phyloP scores from a whole-genome alignment of 2,888 invertebrate genomes.

The Taenaris catops region DNA sequence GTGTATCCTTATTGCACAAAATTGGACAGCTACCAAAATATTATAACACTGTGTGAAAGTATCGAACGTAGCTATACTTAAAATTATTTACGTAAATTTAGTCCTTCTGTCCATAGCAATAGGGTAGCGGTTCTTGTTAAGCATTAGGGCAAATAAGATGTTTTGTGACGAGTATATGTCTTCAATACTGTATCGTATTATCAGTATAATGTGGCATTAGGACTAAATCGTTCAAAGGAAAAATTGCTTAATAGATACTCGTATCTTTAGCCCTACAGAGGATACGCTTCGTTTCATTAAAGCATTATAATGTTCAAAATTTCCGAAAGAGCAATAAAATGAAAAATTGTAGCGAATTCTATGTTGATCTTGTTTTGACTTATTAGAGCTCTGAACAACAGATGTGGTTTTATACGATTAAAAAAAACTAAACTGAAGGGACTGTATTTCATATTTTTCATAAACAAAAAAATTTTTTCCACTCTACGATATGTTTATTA shows the following conservation, averaged over 20 bases:
- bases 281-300: too few relatives aligned
- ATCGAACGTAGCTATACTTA: slow-evolving; percentile 68
- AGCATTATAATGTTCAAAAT: too few relatives aligned
- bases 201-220: slow-evolving; percentile 66
- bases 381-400: too few relatives aligned
- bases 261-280: too few relatives aligned
- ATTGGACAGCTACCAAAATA: slow-evolving; percentile 36
- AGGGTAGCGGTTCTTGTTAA: not conserved
- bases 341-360: too few relatives aligned
- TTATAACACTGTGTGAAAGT: slow-evolving; percentile 64
- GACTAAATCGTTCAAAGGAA: slow-evolving; percentile 66
- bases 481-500: too few relatives aligned
- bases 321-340: too few relatives aligned
- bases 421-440: too few relatives aligned
- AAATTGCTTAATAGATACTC: slow-evolving; percentile 76
- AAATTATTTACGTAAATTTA: slow-evolving; percentile 12
- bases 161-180: slow-evolving; percentile 34
- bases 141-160: slow-evolving; percentile 18
- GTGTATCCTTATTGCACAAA: not conserved
- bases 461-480: too few relatives aligned
- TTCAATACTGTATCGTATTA: slow-evolving; percentile 70
- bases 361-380: too few relatives aligned
- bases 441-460: too few relatives aligned
- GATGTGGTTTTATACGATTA: too few relatives aligned
- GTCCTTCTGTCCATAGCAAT: not conserved